Percentiles rank a stretch among this genome's conserved stretches.
Evolutionary conservation across 2,888 invertebrate species (phyloP).

Genomic region (Heliconius hortense): DNA sequence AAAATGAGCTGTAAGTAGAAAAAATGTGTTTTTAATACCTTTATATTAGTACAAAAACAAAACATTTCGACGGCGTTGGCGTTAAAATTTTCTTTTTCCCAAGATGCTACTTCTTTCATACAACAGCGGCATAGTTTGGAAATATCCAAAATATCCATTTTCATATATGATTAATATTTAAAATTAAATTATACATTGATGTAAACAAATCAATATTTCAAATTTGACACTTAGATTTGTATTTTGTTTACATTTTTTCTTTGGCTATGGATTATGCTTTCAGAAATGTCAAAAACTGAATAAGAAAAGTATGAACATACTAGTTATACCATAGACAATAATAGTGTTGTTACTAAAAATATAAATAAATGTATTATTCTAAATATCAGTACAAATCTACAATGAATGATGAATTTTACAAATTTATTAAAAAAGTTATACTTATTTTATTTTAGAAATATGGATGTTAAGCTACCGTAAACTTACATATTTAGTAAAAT

Average conservation of each 20-base stretch:
- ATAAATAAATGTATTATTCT: too few relatives aligned
- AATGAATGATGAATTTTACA: too few relatives aligned
- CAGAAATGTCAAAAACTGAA: not conserved
- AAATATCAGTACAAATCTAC: too few relatives aligned
- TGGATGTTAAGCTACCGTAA: too few relatives aligned
- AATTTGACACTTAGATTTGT: not conserved
- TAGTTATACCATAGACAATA: not conserved
- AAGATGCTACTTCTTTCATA: constrained; percentile 68
- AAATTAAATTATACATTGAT: not conserved
- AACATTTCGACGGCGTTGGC: constrained; percentile 64
- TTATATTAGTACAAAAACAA: constrained; percentile 67
- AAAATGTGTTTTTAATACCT: constrained; percentile 48
- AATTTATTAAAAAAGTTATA: too few relatives aligned
- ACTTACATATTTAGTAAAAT: too few relatives aligned
- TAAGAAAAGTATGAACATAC: not conserved
- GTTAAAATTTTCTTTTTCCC: constrained; percentile 63
- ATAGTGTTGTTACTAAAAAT: not conserved
- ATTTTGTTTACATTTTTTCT: not conserved
- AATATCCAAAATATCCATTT: constrained; percentile 65
- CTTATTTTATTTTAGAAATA: too few relatives aligned
- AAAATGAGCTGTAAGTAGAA: not conserved
- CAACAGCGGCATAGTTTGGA: constrained; percentile 66
- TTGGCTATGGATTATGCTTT: constrained; percentile 1
- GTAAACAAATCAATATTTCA: constrained; percentile 6
- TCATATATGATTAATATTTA: constrained; percentile 18